phyloP scores from a whole-genome alignment of 2,888 invertebrate species.

The Campoplex nolae region DNA sequence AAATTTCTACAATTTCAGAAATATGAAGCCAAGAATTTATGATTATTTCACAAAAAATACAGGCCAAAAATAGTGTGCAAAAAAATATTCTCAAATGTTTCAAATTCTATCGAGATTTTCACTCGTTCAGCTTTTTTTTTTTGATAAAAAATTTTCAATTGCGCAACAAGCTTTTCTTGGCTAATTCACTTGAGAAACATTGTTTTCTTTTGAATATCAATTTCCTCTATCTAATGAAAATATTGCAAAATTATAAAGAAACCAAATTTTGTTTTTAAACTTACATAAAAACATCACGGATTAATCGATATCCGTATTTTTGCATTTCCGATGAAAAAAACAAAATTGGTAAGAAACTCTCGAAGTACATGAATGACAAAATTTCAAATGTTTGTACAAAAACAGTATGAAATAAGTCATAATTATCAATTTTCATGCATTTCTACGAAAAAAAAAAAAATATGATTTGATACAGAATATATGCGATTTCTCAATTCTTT shows the following conservation, averaged over 20 bases:
- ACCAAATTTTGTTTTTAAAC: neutral
- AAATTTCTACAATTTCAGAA: neutral
- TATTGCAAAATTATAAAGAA: neutral
- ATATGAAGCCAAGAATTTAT: no score
- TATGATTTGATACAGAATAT: no score
- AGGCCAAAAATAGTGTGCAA: neutral
- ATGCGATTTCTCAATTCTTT: neutral
- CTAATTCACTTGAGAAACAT: neutral
- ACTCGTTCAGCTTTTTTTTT: neutral
- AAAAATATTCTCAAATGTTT: neutral
- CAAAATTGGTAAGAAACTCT: no score
- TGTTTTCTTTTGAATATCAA: no score
- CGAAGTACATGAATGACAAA: no score
- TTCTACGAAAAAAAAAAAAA: no score
- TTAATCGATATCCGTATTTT: neutral
- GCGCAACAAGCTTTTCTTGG: neutral
- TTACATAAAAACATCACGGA: neutral
- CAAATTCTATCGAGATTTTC: neutral
- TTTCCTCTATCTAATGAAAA: neutral
- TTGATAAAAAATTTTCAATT: neutral
- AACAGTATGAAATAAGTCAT: neutral
- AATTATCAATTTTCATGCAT: neutral
- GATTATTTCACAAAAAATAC: no score
- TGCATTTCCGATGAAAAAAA: neutral
- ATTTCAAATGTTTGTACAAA: no score